Evolutionary conservation across 2,888 invertebrate genomes (phyloP), one percentile per base, ranked within the genome.

Genomic region (Caenorhabditis doughertyi): DNA sequence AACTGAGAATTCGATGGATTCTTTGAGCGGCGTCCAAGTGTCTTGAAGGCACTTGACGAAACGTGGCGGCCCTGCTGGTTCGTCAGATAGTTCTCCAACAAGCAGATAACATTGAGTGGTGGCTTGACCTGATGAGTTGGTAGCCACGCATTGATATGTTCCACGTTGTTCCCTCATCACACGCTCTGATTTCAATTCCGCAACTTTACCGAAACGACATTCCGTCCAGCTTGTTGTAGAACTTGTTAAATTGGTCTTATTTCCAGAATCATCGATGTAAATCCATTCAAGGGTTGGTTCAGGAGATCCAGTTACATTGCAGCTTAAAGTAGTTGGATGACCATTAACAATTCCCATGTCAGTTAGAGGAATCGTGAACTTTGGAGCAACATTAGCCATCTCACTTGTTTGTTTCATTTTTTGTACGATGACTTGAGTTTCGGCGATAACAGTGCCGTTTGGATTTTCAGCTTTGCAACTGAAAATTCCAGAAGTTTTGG

Each of bases 401-500:
- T 83, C 79, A 32, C 44, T 60, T 9, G 60, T 21, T 9, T 62
- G 64, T 21, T 79, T 80, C 79, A 72, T 83, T 29, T 64, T 47
- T 25, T 86, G 82, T 44, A 86, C 86, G 49, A 85, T 85, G 51
- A 90, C 79, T 39, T 85, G 86, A 0, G 88, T 88, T 58, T 88
- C 87, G 53, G 80, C 77, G 53, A 81, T 68, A n/a, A 84, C 87
- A 16, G 58, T 60, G 68, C 93, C 93, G 18, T 92, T 92, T 7
- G 87, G 81, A 88, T 93, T 93, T 76, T 91, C 90, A 2, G 92
- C 93, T 49, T 90, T 84, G 88, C 93, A 93, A 1, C 92, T 92
- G 87, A 93, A 93, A 49, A 92, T 92, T 13, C 93, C 93, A 83
- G 92, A 92, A 79, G 89, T 87, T 79, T 88, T 89, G 27, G 81